These are phyloP conservation scores for Diachasmimorpha longicaudata DNA, from an alignment of 1,140 invertebrate genomes.

Conservation along the genomic window DNA sequence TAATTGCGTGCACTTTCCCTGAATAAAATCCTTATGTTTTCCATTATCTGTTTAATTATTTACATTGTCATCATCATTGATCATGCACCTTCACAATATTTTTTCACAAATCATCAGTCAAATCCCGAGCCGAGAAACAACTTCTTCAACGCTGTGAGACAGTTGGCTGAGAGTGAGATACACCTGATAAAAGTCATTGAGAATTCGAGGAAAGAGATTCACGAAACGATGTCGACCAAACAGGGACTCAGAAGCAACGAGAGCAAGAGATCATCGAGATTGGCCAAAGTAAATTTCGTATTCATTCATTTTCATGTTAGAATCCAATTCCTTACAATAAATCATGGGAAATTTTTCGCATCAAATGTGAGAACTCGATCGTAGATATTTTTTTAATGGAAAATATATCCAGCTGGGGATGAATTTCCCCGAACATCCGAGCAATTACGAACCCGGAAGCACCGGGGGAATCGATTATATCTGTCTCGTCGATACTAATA, in stretches of 20 bases:
- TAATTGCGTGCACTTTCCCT: too few species aligned
- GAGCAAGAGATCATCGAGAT: conserved; percentile 23
- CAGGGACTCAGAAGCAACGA: conserved; percentile 24
- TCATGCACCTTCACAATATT: background rate
- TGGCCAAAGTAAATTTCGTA: conserved; percentile 36
- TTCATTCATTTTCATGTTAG: background rate
- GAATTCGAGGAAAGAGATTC: conserved; percentile 31
- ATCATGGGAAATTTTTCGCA: background rate
- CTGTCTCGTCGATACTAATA: too few species aligned
- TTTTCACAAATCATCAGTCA: conserved; percentile 35
- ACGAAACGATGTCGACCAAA: conserved; percentile 30
- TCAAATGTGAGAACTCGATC: too few species aligned
- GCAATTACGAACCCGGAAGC: too few species aligned
- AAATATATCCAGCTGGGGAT: too few species aligned
- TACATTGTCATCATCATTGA: background rate
- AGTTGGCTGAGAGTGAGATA: conserved; percentile 54
- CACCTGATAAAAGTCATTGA: conserved; percentile 50
- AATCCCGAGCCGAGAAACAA: conserved; percentile 36
- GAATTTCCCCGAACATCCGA: too few species aligned
- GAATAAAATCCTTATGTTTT: background rate
- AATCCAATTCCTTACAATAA: background rate
- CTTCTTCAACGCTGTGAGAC: conserved; percentile 49
- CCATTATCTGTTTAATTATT: background rate
- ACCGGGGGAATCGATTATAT: background rate
- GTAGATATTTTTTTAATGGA: too few species aligned